Evolutionary conservation across 2,113 vertebrate species (phyloP), one percentile per base, ranked within the genome.

Genomic region (Petroica traversi): DNA sequence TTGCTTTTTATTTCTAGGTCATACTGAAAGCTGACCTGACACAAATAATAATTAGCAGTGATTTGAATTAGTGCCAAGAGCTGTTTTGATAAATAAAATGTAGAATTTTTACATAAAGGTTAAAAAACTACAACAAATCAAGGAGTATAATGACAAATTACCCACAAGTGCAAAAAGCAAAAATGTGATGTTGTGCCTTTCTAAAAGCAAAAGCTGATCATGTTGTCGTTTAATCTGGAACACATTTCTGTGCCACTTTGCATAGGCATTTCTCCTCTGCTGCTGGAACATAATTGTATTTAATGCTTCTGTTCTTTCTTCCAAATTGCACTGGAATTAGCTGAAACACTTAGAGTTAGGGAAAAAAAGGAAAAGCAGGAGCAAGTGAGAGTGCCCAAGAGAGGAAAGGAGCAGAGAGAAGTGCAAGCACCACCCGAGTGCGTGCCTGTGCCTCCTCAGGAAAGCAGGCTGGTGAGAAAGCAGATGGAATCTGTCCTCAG

Each of bases 1-100:
- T 93, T 52, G 46, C 28, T 92, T n/a, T 77, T 72, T 52, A 77
- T 84, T 93, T 91, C 68, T 80, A 85, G 31, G 49, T 72, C 45
- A 45, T 54, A 89, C 13, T 83, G 67, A 94, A 86, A 86, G 51
- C 29, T 48, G 40, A 61, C 10, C 10, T 58, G 25, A 38, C 40
- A 71, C 40, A 55, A 78, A 24, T 58, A 84, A 88, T 69, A 51
- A n/a, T 74, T 67, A 81, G 22, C 14, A 55, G 8, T 22, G 8
- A 72, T 48, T 2, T 64, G n/a, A 81, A 84, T 67, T 84, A 61
- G 4, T 72, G 19, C 14, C 66, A 87, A 77, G 33, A 34, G 64
- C 48, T 34, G 11, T 67, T 88, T 54, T 38, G 23, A 81, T 20
- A 87, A 46, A 68, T 18, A 59, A 95, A 62, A 75, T 11, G 28